A percentile compares a stretch with the other conserved stretches of the same genome.
These are phyloP conservation scores for Distichodus sexfasciatus DNA, from an alignment of 2,797 vertebrate species.

Conservation along the genomic window DNA sequence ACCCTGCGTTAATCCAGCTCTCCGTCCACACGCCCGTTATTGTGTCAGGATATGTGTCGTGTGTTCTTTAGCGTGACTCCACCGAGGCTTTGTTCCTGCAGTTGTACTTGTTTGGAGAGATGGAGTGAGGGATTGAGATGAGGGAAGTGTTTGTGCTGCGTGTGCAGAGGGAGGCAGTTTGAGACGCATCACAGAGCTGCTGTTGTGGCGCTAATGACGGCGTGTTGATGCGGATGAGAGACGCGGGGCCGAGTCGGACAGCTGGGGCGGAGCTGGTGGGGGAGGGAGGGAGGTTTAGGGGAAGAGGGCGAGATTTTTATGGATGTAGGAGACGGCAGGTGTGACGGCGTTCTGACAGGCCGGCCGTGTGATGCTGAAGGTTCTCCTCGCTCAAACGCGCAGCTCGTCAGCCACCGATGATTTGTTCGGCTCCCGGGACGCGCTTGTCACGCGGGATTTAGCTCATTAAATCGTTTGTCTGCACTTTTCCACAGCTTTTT, in stretches of 20 bases:
- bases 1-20: no score
- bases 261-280: conserved; percentile 21
- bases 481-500: conserved; percentile 61
- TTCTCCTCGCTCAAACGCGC: conserved; percentile 28
- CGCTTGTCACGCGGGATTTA: conserved; percentile 29
- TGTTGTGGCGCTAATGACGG: conserved; percentile 17
- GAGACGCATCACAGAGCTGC: conserved; percentile 1
- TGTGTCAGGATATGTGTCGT: no score
- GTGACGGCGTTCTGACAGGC: conserved; percentile 29
- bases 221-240: conserved; percentile 31
- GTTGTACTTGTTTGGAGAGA: neutral
- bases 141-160: neutral
- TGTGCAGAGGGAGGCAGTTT: neutral
- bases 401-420: conserved; percentile 29
- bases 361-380: conserved; percentile 27
- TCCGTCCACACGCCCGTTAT: no score
- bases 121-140: neutral
- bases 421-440: conserved; percentile 21
- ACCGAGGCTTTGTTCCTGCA: no score
- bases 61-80: no score
- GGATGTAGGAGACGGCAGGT: conserved; percentile 22
- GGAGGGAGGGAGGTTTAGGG: no score
- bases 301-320: no score
- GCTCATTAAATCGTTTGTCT: conserved; percentile 69
- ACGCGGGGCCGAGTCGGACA: neutral